Conservation (phyloP, 2,888 invertebrate species). For the Campoletis raptor region DNA sequence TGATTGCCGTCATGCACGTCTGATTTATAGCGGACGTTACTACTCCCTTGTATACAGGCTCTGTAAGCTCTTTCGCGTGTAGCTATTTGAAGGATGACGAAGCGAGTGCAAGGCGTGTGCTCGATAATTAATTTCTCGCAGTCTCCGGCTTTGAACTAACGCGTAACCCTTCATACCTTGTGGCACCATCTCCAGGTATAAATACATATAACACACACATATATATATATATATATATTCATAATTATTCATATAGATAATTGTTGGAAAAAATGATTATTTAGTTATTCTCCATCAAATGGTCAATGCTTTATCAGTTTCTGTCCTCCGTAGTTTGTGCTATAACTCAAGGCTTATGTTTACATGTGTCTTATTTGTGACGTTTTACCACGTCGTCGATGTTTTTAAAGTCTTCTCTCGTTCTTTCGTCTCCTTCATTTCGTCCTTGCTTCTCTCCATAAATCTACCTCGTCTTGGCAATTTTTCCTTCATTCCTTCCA, state of each 20-base stretch:
- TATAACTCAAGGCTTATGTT: constrained; percentile 18
- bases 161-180: constrained; percentile 15
- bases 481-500: constrained; percentile 45
- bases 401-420: constrained; percentile 19
- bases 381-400: constrained; percentile 36
- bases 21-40: constrained; percentile 62
- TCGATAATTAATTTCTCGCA: constrained; percentile 50
- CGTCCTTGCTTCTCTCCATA: constrained; percentile 21
- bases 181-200: background rate
- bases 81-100: constrained; percentile 19
- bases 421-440: constrained; percentile 36
- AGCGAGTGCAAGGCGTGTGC: constrained; percentile 35
- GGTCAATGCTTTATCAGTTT: constrained; percentile 43
- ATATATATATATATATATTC: background rate
- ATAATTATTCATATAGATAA: background rate
- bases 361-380: constrained; percentile 18
- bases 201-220: background rate
- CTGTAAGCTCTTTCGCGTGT: constrained; percentile 23
- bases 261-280: background rate
- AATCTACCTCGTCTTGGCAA: constrained; percentile 46
- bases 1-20: constrained; percentile 44
- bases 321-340: constrained; percentile 14
- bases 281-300: constrained; percentile 27
- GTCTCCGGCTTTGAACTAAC: constrained; percentile 14
- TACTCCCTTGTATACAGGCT: constrained; percentile 36